Evolutionary conservation across 2,113 vertebrate genomes (phyloP).

Genomic region (Pogonocichla stellata): DNA sequence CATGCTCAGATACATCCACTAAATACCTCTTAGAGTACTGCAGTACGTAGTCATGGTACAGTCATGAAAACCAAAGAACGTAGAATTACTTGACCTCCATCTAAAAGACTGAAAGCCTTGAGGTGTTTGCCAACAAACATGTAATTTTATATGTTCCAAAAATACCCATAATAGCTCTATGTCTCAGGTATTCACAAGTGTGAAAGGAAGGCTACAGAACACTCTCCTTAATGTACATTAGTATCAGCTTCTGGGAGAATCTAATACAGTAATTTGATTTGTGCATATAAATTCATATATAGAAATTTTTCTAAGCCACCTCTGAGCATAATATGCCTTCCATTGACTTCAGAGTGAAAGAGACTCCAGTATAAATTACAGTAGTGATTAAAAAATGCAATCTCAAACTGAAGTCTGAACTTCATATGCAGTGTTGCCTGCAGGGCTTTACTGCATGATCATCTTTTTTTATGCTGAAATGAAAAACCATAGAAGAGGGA

Average conservation of each 20-base stretch:
- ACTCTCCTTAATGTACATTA: background rate
- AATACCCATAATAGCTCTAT: background rate
- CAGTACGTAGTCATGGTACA: background rate
- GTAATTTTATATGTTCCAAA: background rate
- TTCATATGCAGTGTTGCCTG: background rate
- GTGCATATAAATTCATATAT: background rate
- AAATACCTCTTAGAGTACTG: background rate
- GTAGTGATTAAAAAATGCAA: background rate
- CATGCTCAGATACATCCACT: rapidly evolving
- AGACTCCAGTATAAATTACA: background rate
- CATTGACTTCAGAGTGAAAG: background rate
- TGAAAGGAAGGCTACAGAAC: background rate
- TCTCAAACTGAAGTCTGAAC: background rate
- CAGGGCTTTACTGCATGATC: background rate
- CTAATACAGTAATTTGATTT: background rate
- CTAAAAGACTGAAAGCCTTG: background rate
- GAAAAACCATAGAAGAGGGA: background rate
- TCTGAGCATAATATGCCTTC: background rate
- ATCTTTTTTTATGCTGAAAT: background rate
- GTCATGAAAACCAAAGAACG: background rate
- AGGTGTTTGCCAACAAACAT: background rate
- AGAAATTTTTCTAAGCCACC: background rate
- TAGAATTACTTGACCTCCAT: background rate
- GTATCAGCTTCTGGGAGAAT: background rate
- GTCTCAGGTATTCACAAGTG: background rate